Evolutionary conservation across 2,888 invertebrate genomes (phyloP).

Genomic region (Salticus scenicus): DNA sequence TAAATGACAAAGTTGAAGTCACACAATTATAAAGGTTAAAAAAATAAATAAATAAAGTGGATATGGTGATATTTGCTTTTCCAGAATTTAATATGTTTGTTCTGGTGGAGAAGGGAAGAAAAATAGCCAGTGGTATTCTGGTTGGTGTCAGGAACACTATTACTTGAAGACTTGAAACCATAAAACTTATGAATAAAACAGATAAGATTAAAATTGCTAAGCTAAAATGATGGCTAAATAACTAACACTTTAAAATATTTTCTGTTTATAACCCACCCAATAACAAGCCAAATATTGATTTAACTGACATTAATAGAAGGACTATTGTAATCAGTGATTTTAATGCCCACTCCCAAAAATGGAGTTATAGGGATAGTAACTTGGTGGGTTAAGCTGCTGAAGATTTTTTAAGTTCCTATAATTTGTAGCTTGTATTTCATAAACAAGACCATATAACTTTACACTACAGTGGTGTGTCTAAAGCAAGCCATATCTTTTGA

Average conservation of each 20-base stretch:
- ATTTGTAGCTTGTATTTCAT: background rate
- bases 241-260: conserved; percentile 1
- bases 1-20: too few relatives aligned
- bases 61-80: background rate
- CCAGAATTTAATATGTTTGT: conserved; percentile 1
- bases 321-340: background rate
- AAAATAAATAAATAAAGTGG: background rate
- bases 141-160: background rate
- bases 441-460: background rate
- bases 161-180: background rate
- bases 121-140: background rate
- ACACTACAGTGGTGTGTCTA: conserved; percentile 7
- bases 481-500: too few relatives aligned
- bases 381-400: background rate
- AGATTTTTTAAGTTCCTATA: background rate
- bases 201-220: conserved; percentile 3
- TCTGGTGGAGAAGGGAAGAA: conserved; percentile 19
- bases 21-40: too few relatives aligned
- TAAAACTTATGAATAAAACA: background rate
- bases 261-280: conserved; percentile 12
- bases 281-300: conserved; percentile 14
- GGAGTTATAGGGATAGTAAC: background rate
- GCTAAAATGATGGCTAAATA: background rate
- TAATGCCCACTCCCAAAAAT: background rate
- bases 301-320: background rate